Conservation (phyloP, 2,797 vertebrate species). For the Propithecus perrieri region DNA sequence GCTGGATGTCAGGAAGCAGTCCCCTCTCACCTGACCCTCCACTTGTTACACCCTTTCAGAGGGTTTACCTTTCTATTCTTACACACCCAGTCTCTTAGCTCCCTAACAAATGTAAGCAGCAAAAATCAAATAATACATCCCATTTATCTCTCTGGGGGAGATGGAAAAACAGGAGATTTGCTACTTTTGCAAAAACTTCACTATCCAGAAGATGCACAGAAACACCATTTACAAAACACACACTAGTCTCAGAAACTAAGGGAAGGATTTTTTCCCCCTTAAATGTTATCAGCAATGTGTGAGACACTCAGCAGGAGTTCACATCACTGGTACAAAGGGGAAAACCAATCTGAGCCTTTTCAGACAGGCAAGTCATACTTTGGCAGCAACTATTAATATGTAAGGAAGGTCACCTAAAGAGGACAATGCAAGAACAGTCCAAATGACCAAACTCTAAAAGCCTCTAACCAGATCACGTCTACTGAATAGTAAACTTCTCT, state of each 20-base stretch:
- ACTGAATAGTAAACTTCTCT: not conserved
- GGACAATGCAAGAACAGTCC: too few species aligned
- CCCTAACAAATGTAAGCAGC: not conserved
- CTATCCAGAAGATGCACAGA: not conserved
- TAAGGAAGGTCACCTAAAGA: not conserved
- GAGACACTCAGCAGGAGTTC: not conserved
- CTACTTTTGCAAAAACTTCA: not conserved
- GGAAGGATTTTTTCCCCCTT: not conserved
- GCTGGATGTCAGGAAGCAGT: not conserved
- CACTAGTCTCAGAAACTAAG: not conserved
- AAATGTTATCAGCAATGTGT: not conserved
- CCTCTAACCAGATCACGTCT: not conserved
- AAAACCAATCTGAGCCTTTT: not conserved
- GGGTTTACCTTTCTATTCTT: not conserved
- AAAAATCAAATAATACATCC: not conserved
- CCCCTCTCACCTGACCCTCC: not conserved
- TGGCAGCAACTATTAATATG: not conserved
- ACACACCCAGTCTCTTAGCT: not conserved
- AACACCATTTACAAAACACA: not conserved
- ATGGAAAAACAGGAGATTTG: not conserved
- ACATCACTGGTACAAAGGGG: not conserved
- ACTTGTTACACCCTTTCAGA: not conserved
- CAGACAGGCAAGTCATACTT: not conserved
- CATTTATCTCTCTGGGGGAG: not conserved
- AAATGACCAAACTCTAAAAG: not conserved